These are phyloP conservation scores for Metopolophium dirhodum DNA, from an alignment of 1,140 invertebrate species.

Conservation along the genomic window DNA sequence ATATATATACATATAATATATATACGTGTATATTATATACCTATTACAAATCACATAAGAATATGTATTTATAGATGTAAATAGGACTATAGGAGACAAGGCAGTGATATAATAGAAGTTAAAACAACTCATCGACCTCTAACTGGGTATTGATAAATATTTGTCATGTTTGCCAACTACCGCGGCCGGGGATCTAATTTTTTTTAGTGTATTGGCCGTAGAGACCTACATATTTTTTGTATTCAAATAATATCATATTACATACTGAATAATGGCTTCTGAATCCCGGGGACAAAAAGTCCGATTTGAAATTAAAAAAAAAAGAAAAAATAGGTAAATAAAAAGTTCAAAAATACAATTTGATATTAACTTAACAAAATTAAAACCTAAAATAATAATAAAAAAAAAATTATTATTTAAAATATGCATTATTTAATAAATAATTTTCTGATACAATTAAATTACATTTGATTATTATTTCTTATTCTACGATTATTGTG, in stretches of 20 bases:
- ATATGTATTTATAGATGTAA: neutral
- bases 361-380: neutral
- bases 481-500: neutral
- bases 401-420: too few relatives aligned
- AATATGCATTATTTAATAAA: too few relatives aligned
- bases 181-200: neutral
- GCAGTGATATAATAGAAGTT: neutral
- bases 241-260: neutral
- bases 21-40: too few relatives aligned
- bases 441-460: neutral
- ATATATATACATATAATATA: neutral
- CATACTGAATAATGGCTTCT: neutral
- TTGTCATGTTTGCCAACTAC: neutral
- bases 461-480: neutral
- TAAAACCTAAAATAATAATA: neutral
- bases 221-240: neutral
- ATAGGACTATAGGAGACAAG: neutral
- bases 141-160: neutral
- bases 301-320: neutral
- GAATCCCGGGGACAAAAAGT: neutral
- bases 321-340: too few relatives aligned
- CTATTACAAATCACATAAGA: too few relatives aligned
- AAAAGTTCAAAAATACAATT: neutral
- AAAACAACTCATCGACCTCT: neutral
- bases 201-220: neutral